Evolutionary conservation across 1,140 invertebrate genomes (phyloP).

Genomic region (Drosophila baimaii): DNA sequence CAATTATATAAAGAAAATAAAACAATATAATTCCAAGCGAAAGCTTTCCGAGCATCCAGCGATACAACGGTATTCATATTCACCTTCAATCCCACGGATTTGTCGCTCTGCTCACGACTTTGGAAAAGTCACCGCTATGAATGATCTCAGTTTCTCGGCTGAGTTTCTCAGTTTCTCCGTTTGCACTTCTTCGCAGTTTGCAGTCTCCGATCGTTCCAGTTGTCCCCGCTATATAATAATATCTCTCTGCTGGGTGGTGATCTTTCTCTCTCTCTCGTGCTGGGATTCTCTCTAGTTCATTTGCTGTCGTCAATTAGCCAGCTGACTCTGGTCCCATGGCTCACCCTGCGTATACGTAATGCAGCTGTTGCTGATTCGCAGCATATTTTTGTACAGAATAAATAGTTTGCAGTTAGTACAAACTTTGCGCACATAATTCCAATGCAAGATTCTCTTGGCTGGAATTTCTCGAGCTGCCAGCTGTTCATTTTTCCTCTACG

Average conservation of each 20-base stretch:
- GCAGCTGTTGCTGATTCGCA: slow-evolving; percentile 32
- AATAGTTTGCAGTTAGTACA: slow-evolving; percentile 1
- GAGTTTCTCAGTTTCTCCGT: slow-evolving; percentile 28
- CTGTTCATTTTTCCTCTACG: slow-evolving; percentile 4
- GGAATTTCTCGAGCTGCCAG: slow-evolving; percentile 11
- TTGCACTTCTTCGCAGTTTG: slow-evolving; percentile 30
- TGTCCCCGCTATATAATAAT: neutral
- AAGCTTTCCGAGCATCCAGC: slow-evolving; percentile 60
- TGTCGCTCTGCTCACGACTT: slow-evolving; percentile 54
- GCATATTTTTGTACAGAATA: neutral
- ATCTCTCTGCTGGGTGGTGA: neutral
- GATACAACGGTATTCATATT: slow-evolving; percentile 56
- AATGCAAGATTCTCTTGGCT: slow-evolving; percentile 2
- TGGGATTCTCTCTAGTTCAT: slow-evolving; percentile 15
- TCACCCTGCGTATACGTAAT: slow-evolving; percentile 70
- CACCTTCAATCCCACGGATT: slow-evolving; percentile 64
- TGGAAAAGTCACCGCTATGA: slow-evolving; percentile 63
- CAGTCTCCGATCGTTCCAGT: slow-evolving; percentile 41
- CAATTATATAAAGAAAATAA: slow-evolving; percentile 56
- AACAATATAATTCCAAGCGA: slow-evolving; percentile 41
- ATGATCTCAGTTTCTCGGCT: slow-evolving; percentile 50
- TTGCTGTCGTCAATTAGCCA: slow-evolving; percentile 62
- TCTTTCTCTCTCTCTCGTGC: neutral
- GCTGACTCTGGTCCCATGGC: slow-evolving; percentile 39
- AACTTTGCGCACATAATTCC: neutral